phyloP scores from a whole-genome alignment of 2,113 vertebrate species.

The Agapornis roseicollis region DNA sequence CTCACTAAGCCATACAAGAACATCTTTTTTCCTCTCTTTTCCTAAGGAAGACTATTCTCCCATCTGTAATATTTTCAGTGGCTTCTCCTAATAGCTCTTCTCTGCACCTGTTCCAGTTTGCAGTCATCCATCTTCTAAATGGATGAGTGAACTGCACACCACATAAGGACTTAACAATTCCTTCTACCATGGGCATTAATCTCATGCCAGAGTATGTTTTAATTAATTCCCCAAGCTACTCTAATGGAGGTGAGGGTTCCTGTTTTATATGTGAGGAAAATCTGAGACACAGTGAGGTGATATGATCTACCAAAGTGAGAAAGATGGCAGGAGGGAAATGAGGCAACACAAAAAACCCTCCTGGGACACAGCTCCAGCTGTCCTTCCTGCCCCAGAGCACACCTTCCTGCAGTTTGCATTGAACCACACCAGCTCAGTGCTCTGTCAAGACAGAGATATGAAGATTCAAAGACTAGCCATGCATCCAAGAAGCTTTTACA shows the following conservation, averaged over 20 bases:
- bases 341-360: neutral
- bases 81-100: conserved; percentile 8
- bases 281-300: neutral
- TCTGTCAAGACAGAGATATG: neutral
- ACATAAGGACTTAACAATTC: conserved; percentile 4
- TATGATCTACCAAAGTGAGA: neutral
- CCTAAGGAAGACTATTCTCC: neutral
- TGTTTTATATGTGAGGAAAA: neutral
- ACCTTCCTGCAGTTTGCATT: neutral
- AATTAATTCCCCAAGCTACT: conserved; percentile 24
- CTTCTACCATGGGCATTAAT: conserved; percentile 17
- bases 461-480: neutral
- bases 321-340: neutral
- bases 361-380: neutral
- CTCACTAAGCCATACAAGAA: neutral
- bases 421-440: neutral
- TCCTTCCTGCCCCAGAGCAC: neutral
- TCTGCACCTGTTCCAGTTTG: conserved; percentile 2
- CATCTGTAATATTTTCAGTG: neutral
- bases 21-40: neutral
- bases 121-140: neutral
- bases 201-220: conserved; percentile 14
- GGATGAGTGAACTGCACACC: neutral
- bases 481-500: neutral
- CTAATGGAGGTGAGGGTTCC: neutral